These are phyloP conservation scores for Hippocampus guttulatus DNA, from an alignment of 2,113 vertebrate genomes.

Conservation along the genomic window DNA sequence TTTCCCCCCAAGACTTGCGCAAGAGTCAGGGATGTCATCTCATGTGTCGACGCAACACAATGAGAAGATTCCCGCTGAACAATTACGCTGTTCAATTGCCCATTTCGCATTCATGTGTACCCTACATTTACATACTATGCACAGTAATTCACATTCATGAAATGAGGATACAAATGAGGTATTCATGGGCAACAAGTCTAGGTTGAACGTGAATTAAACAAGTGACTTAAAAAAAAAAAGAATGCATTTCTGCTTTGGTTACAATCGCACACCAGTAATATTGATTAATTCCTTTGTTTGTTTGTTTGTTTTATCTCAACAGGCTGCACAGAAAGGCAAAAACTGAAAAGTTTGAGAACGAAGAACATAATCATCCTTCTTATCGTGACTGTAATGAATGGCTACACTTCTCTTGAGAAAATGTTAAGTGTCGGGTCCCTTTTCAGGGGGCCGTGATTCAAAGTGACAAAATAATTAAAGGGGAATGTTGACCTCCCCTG, in stretches of 20 bases:
- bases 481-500: neutral
- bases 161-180: slow-evolving; percentile 16
- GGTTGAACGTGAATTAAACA: neutral
- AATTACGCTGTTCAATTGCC: slow-evolving; percentile 26
- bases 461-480: slow-evolving; percentile 3
- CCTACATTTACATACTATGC: slow-evolving; percentile 37
- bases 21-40: slow-evolving; percentile 44
- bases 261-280: too few species aligned
- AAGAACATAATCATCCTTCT: neutral
- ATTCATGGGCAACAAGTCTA: slow-evolving; percentile 16
- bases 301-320: neutral
- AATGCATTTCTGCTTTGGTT: too few species aligned
- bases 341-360: neutral
- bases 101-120: slow-evolving; percentile 60
- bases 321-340: neutral
- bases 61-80: slow-evolving; percentile 41
- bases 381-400: neutral
- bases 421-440: neutral
- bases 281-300: too few species aligned
- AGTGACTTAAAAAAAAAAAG: too few species aligned
- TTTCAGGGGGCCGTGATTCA: neutral
- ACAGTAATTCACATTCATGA: slow-evolving; percentile 43
- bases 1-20: neutral
- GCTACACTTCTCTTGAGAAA: slow-evolving; percentile 11
- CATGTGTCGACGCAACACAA: slow-evolving; percentile 28